These are phyloP conservation scores for Euproctis similis DNA, from an alignment of 2,888 invertebrate species.

Conservation along the genomic window DNA sequence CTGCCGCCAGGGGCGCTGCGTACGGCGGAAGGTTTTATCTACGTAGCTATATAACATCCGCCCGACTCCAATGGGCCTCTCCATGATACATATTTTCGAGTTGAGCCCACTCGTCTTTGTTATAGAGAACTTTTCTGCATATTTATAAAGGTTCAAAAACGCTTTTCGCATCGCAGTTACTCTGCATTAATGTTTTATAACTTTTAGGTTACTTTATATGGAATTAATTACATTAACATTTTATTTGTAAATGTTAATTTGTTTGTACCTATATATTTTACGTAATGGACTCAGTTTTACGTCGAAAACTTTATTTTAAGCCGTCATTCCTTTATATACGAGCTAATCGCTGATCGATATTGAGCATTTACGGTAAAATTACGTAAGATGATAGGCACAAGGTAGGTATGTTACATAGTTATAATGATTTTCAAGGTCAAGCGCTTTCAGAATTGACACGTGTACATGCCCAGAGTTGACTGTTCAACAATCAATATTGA, in stretches of 20 bases:
- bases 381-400: constrained; percentile 53
- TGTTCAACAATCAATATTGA: constrained; percentile 27
- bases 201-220: constrained; percentile 56
- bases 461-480: constrained; percentile 27
- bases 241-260: constrained; percentile 27
- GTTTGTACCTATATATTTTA: constrained; percentile 18
- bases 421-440: constrained; percentile 57
- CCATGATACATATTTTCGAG: constrained; percentile 63
- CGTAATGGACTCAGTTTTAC: constrained; percentile 28
- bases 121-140: constrained; percentile 66
- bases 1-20: constrained; percentile 62
- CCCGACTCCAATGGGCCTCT: constrained; percentile 63
- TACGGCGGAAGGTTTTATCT: constrained; percentile 75
- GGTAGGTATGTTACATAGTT: constrained; percentile 33
- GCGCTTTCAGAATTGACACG: constrained; percentile 46
- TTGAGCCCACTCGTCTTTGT: constrained; percentile 58
- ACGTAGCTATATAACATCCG: constrained; percentile 74
- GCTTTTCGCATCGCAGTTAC: constrained; percentile 42
- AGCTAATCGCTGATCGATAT: constrained; percentile 44
- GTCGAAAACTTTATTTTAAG: constrained; percentile 40
- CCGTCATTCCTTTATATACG: constrained; percentile 37
- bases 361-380: constrained; percentile 46
- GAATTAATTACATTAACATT: constrained; percentile 27
- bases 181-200: constrained; percentile 21
- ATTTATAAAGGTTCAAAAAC: constrained; percentile 40